Percentiles rank a stretch among this genome's conserved stretches.
phyloP scores from a whole-genome alignment of 2,113 vertebrate species.

The Neolamprologus kungweensis region DNA sequence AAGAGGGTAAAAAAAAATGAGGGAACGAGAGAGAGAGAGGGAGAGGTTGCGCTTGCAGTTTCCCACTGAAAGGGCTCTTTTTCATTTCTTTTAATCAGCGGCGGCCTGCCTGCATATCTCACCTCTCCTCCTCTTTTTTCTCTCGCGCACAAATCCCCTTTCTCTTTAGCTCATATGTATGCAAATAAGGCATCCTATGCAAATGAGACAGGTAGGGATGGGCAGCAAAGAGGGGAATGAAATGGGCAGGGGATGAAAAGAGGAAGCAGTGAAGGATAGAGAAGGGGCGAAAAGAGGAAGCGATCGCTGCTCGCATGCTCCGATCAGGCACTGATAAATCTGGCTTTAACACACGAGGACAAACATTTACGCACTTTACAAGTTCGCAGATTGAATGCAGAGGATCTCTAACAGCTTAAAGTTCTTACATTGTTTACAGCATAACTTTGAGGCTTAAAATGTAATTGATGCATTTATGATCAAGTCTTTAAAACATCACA shows the following conservation, averaged over 20 bases:
- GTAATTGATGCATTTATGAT: neutral
- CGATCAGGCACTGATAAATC: neutral
- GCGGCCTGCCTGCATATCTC: conserved; percentile 45
- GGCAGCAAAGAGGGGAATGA: conserved; percentile 11
- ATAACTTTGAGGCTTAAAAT: neutral
- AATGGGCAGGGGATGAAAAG: conserved; percentile 17
- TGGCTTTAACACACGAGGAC: neutral
- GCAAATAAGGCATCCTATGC: conserved; percentile 67
- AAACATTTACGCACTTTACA: neutral
- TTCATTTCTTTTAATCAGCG: conserved; percentile 65
- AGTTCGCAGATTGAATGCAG: neutral
- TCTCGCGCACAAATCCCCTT: conserved; percentile 50
- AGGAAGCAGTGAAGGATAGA: neutral
- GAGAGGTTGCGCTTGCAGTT: conserved; percentile 7
- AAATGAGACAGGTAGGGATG: conserved; percentile 63
- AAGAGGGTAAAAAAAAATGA: neutral
- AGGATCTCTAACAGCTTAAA: neutral
- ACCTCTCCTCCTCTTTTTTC: conserved; percentile 25
- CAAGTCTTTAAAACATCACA: neutral
- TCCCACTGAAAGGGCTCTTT: conserved; percentile 43
- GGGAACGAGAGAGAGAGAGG: neutral
- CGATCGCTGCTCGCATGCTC: neutral
- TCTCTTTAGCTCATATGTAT: conserved; percentile 71
- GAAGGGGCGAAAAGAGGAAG: conserved; percentile 14
- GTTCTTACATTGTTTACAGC: neutral